phyloP scores from a whole-genome alignment of 2,797 vertebrate genomes.

The Rhynchotus rufescens region DNA sequence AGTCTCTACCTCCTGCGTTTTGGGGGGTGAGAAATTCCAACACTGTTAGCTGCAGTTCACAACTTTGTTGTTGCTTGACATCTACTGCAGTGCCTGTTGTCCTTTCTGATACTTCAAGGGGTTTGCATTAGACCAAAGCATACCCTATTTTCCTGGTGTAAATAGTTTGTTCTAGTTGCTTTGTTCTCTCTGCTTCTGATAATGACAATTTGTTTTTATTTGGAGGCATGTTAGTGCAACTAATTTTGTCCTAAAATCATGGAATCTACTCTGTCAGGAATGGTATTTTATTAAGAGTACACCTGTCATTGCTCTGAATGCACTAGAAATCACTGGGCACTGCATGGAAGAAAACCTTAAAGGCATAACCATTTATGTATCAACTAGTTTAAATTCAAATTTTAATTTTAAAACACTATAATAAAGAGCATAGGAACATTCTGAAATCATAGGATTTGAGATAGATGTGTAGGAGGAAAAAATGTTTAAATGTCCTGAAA shows the following conservation, averaged over 20 bases:
- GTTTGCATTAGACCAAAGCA: not conserved
- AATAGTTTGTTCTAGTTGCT: not conserved
- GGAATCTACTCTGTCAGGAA: not conserved
- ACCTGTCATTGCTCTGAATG: not conserved
- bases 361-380: not conserved
- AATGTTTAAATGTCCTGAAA: not conserved
- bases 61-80: not conserved
- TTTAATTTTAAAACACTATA: not conserved
- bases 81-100: not conserved
- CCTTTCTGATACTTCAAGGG: not conserved
- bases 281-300: not conserved
- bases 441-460: not conserved
- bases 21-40: not conserved
- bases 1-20: not conserved
- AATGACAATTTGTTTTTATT: not conserved
- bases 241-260: constrained; percentile 19
- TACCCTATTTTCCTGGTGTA: not conserved
- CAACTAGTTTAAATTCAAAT: not conserved
- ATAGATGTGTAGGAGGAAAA: not conserved
- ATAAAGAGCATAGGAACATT: not conserved
- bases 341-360: not conserved
- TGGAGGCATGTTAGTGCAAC: not conserved
- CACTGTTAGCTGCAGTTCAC: not conserved
- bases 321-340: not conserved
- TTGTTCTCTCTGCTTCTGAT: constrained; percentile 12